phyloP scores from a whole-genome alignment of 2,888 invertebrate genomes.

The Sicus ferrugineus region DNA sequence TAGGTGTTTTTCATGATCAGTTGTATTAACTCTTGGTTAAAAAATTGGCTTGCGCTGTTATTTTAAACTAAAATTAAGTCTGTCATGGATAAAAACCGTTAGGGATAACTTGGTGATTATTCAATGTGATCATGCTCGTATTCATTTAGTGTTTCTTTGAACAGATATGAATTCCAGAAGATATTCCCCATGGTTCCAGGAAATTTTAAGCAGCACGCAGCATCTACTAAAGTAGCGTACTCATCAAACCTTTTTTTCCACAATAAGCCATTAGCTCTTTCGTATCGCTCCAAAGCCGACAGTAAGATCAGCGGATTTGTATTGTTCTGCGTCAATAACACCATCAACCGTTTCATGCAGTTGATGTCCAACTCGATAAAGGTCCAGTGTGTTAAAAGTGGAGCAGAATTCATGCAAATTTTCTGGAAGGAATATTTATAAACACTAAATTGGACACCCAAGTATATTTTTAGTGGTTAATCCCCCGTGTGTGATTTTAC shows the following conservation, averaged over 20 bases:
- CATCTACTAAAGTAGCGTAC: background rate
- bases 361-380: conserved; percentile 1
- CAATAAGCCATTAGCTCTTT: background rate
- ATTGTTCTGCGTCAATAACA: background rate
- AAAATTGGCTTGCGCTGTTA: no score
- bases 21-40: no score
- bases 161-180: no score
- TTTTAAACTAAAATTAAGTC: no score
- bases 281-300: conserved; percentile 1
- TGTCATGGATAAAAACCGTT: no score
- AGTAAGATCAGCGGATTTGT: background rate
- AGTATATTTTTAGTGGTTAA: background rate
- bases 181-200: no score
- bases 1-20: no score
- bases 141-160: no score
- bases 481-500: no score
- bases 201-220: background rate
- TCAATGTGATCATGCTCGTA: no score
- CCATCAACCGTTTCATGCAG: conserved; percentile 1
- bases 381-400: background rate
- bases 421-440: conserved; percentile 1
- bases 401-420: background rate
- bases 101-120: no score
- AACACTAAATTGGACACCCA: no score
- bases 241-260: background rate